Evolutionary conservation across 2,888 invertebrate species (phyloP), one percentile per base, ranked within the genome.

Genomic region (Amphipyra tragopoginis): DNA sequence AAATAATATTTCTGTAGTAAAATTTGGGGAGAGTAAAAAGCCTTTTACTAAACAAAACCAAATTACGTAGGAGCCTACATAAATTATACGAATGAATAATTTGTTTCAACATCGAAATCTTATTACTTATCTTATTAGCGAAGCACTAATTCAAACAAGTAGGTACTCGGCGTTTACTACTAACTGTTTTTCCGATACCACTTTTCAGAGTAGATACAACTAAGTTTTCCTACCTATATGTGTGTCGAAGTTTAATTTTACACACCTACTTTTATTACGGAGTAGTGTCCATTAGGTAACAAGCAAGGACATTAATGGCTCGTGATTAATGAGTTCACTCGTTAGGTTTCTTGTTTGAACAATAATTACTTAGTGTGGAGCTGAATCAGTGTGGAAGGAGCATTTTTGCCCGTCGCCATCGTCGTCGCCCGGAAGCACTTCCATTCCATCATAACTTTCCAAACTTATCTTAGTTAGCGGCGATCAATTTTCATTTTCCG

Each of bases 401-500:
- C 77, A 90, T 88, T 91, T 91, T 91, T 89, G 86, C 86, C 62
- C 73, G 73, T 49, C 75, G 71, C 69, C 78, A 59, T 56, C 58
- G 82, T 77, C 82, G 82, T 72, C 82, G 81, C 80, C 65, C 76
- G 82, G 82, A 85, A 88, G 84, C 88, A 87, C 90, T 90, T 88
- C 75, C 86, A 84, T 88, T 87, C 89, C 87, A 86, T 91, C 91
- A 90, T 90, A 93, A 93, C 90, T 93, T 93, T 86, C 81, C 82
- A 87, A 93, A 93, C 90, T 93, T 93, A 91, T 93, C 91, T 90
- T 91, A 90, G 92, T 93, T 90, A 91, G 88, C 77, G 85, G 85
- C 88, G 89, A 93, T 94, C 93, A 93, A 93, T 94, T 94, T 92
- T 93, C 92, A 93, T 94, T 93, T 89, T 86, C 87, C 82, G 82